Base-by-base conservation (phyloP, 2,113 vertebrate species). In the Calidris pugnax region DNA sequence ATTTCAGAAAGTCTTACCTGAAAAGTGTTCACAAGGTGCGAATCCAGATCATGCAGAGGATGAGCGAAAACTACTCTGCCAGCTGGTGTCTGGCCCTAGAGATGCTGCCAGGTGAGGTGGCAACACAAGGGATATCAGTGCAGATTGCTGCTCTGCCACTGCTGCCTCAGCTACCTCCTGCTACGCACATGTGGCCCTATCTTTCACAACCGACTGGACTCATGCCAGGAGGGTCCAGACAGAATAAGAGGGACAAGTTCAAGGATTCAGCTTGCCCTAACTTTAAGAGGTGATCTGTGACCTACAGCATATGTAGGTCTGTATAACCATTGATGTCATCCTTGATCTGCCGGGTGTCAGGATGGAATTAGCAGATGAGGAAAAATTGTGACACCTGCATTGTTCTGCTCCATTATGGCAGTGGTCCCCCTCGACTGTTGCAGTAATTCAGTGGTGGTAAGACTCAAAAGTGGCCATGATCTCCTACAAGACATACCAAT, bases 131-230 rank as follows among this genome's bases (percentile, higher is more conserved):
- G 6, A 5, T 55, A 17, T 51, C 56, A 47, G 7, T 21, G 37
- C 21, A 45, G 10, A 22, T 26, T 6, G 1, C 18, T 47, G n/a
- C 43, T 69, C 50, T 16, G 9, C 16, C 37, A 24, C 3, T 56
- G 12, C 19, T 81, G 16, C 48, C 1, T 0, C 6, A 68, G 22
- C 5, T 37, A 33, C 17, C 51, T 74, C 23, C 33, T 69, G 9
- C 14, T 3, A 1, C 0, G 8, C 8, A 4, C 9, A 7, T 2
- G 14, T 8, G 5, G 10, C 3, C 10, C 3, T 10, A 14, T 8
- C 6, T 33, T 57, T 39, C 33, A 14, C 8, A 4, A 5, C 33
- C 23, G 68, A 43, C 8, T 33, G 26, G 21, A 23, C 8, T 8
- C 10, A 12, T 83, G 7, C 2, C 47, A 23, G 27, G 12, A 48